Base-by-base conservation (phyloP, 2,888 invertebrate genomes). In the Pandemis heparana region DNA sequence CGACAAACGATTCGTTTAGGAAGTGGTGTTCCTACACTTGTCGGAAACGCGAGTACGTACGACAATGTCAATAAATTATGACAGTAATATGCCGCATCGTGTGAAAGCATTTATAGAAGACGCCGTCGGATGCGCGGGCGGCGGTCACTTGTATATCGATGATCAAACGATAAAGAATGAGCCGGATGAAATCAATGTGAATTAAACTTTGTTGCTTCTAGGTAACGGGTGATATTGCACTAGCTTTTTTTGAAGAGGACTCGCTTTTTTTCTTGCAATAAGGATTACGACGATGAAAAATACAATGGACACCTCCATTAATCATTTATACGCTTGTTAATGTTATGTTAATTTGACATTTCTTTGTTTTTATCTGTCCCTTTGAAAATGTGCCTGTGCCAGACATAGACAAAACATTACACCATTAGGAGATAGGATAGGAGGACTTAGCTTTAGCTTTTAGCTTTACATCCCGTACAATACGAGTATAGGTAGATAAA, bases 131-230 rank as follows among this genome's bases (percentile, higher is more conserved):
- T 61, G 69, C 48, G 60, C 46, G 10, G 16, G 39, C 53, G 56
- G 32, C n/a, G 48, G 18, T 48, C 39, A 51, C 39, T 14, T 18
- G 60, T 68, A 38, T 46, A 61, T 60, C n/a, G 60, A 23, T 43
- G 46, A 63, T 63, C 23, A 46, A 46, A 46, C 39, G 41, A 61
- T 41, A 46, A 68, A 38, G 68, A 68, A 59, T 43, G 56, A 12
- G 32, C 32, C 23, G 5, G 60, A 38, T 60, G n/a, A 8, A 61
- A 41, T 8, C 39, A 61, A 41, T 7, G 18, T 38, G 14, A 9
- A 39, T 8, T 61, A 12, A n/a, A 61, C 16, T 16, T 41, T 61
- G 16, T 61, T 16, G 9, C 10, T 41, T 1, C 1, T 5, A 61
- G 5, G 8, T 16, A 14, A 32, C 16, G 12, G 32, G 5, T 10